Conservation (phyloP, 1,140 invertebrate species). For the Eueides isabella region DNA sequence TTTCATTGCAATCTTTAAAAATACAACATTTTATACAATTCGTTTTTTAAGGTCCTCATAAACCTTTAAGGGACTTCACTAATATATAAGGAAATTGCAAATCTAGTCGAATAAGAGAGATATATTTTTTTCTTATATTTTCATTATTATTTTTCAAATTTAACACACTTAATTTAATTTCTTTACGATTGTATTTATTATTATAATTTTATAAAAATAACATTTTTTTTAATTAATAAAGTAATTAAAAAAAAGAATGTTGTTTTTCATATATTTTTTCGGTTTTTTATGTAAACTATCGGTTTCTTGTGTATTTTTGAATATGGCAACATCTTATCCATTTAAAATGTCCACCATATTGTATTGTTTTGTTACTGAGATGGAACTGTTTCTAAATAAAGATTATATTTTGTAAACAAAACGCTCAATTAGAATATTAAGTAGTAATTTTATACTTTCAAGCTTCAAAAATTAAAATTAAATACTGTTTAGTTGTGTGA, state of each 20-base stretch:
- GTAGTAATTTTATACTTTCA: neutral
- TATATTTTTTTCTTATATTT: neutral
- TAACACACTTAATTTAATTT: too few species aligned
- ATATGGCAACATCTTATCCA: neutral
- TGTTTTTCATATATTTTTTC: too few species aligned
- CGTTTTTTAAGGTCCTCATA: too few species aligned
- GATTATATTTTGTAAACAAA: constrained; percentile 36
- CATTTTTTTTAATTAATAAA: too few species aligned
- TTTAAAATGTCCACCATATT: constrained; percentile 30
- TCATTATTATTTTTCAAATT: neutral
- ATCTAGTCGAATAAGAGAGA: too few species aligned
- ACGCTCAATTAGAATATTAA: constrained; percentile 7
- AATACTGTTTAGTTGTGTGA: neutral
- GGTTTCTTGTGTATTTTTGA: neutral
- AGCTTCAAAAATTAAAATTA: neutral
- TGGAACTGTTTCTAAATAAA: constrained; percentile 53
- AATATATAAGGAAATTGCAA: too few species aligned
- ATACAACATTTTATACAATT: too few species aligned
- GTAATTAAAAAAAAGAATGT: too few species aligned
- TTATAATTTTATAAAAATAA: too few species aligned
- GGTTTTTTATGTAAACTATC: neutral
- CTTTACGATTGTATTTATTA: too few species aligned
- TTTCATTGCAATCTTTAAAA: too few species aligned
- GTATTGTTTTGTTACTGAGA: constrained; percentile 50
- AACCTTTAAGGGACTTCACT: too few species aligned